Evolutionary conservation across 2,888 invertebrate species (phyloP).

Genomic region (Meta bourneti): DNA sequence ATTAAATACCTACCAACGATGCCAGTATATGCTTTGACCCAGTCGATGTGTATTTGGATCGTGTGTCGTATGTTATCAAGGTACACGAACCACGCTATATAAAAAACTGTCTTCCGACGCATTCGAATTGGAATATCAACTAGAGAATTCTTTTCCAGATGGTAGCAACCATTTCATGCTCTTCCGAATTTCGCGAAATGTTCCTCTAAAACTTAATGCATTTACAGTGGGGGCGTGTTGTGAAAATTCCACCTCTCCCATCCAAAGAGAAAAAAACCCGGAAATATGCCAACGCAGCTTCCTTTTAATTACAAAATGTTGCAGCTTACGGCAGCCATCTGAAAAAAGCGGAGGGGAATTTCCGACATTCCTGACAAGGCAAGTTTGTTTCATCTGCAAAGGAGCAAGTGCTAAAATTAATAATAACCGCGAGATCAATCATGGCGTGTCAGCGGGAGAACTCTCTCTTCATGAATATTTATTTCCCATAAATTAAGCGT

Average conservation of each 20-base stretch:
- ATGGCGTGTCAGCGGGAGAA: neutral
- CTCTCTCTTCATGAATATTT: conserved; percentile 54
- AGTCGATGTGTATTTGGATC: too few relatives aligned
- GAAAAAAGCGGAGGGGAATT: neutral
- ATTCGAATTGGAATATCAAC: neutral
- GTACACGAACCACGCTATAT: too few relatives aligned
- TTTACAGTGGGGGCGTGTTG: neutral
- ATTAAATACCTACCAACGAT: too few relatives aligned
- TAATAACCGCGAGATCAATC: conserved; percentile 31
- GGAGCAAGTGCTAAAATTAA: conserved; percentile 7
- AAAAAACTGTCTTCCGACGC: neutral
- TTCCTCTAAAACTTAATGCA: neutral
- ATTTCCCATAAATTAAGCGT: conserved; percentile 43
- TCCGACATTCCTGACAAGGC: neutral
- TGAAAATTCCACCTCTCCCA: neutral
- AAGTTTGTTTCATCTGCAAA: neutral
- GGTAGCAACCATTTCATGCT: neutral
- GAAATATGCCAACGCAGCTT: neutral
- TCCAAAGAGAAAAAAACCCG: neutral
- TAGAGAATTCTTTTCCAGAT: neutral
- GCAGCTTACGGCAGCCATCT: neutral
- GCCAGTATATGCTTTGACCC: too few relatives aligned
- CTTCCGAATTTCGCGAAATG: neutral
- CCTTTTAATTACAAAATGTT: neutral
- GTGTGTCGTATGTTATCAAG: too few relatives aligned